A percentile compares a stretch with the other conserved stretches of the same genome.
Conservation (phyloP, 2,888 invertebrate genomes). For the Itoplectis maculator region DNA sequence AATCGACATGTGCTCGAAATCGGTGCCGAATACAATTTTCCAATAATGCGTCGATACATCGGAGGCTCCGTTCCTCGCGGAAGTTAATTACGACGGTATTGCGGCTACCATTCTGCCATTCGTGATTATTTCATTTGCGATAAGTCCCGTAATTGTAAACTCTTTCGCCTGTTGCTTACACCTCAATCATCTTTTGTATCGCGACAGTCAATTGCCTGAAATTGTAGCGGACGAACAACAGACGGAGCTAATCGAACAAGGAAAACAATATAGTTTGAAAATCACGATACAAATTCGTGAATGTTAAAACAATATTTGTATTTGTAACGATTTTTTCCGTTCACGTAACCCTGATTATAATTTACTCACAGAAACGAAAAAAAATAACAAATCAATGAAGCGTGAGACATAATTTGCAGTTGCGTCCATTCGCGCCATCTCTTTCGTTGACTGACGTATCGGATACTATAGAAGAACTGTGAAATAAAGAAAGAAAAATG, state of each 20-base stretch:
- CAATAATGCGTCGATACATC: slow-evolving; percentile 7
- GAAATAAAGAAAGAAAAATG: background rate
- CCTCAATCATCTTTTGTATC: background rate
- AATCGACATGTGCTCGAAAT: slow-evolving; percentile 22
- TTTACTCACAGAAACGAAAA: no score
- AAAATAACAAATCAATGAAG: no score
- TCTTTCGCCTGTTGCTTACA: background rate
- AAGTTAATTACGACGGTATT: background rate
- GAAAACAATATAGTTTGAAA: no score
- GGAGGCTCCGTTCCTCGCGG: background rate
- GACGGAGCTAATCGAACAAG: background rate
- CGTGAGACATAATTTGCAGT: no score
- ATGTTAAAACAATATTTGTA: no score
- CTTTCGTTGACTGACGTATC: no score
- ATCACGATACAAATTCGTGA: no score
- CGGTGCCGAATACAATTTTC: slow-evolving; percentile 8
- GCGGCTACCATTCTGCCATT: background rate
- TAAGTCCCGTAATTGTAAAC: background rate
- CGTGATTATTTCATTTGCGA: slow-evolving; percentile 12
- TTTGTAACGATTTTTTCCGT: no score
- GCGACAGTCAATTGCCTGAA: background rate
- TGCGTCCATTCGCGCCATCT: no score
- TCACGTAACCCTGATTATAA: no score
- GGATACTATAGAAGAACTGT: background rate
- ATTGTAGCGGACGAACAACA: background rate